Evolutionary conservation across 2,888 invertebrate genomes (phyloP).

Genomic region (Fabriciana adippe): DNA sequence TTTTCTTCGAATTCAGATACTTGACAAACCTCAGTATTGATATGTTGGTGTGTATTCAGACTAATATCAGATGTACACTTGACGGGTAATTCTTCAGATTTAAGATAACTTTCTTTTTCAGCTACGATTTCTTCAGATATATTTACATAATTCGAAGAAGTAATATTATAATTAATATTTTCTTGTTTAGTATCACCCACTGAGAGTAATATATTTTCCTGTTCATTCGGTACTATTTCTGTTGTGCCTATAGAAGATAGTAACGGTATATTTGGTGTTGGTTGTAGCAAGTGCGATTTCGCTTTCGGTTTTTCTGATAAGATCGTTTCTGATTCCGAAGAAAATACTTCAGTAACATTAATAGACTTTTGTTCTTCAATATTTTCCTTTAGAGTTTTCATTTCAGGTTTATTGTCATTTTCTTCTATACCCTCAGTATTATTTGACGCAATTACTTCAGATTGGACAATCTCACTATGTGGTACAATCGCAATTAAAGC

Average conservation of each 20-base stretch:
- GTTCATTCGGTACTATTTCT: slow-evolving; percentile 59
- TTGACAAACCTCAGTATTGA: slow-evolving; percentile 54
- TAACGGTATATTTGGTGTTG: slow-evolving; percentile 60
- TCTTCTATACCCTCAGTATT: slow-evolving; percentile 51
- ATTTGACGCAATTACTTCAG: slow-evolving; percentile 59
- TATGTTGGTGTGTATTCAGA: slow-evolving; percentile 52
- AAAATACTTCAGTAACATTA: slow-evolving; percentile 57
- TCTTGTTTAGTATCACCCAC: slow-evolving; percentile 51
- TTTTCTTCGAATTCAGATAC: slow-evolving; percentile 52
- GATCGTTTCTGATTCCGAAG: slow-evolving; percentile 54
- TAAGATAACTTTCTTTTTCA: slow-evolving; percentile 57
- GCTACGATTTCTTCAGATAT: slow-evolving; percentile 53
- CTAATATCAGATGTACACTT: slow-evolving; percentile 46
- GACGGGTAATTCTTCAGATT: slow-evolving; percentile 45
- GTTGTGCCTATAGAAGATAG: slow-evolving; percentile 49
- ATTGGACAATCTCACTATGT: slow-evolving; percentile 58
- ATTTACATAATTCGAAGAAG: slow-evolving; percentile 64
- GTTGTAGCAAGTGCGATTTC: slow-evolving; percentile 50
- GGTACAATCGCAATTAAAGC: slow-evolving; percentile 62
- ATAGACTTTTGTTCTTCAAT: slow-evolving; percentile 54
- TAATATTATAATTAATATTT: slow-evolving; percentile 64
- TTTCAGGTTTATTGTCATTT: slow-evolving; percentile 61
- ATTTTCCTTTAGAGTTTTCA: slow-evolving; percentile 43
- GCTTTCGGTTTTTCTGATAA: slow-evolving; percentile 39
- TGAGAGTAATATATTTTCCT: slow-evolving; percentile 47